Evolutionary conservation across 2,888 invertebrate genomes (phyloP), one percentile per base, ranked within the genome.

Genomic region (Embidobia sp.): DNA sequence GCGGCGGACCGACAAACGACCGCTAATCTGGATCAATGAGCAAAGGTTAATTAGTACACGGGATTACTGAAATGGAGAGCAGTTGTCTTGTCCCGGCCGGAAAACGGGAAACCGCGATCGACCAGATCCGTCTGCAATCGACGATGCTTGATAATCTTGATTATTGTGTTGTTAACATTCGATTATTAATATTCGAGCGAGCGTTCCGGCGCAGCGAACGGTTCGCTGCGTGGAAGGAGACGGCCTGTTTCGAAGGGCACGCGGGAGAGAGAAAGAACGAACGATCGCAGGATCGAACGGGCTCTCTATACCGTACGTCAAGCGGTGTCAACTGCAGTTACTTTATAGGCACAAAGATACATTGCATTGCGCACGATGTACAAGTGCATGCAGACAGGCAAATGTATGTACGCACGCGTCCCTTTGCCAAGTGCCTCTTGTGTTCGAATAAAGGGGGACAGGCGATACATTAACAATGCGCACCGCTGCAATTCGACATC

Each of bases 331-430:
- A 77, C 77, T 77, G 77, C 77, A 73, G 77, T 77, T 77, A 77
- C 77, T 77, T 73, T 73, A 77, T 69, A 77, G 72, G 72, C 77
- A 73, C 77, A 77, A 77, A 77, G 77, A 77, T 77, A 77, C 77
- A 78, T 73, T 74, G 73, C 73, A 64, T 70, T 69, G 73, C 49
- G 69, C 73, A 29, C 69, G 57, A 33, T 78, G 77, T 77, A 78
- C 77, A 78, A 78, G 77, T 74, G 73, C 74, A 74, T 70, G 69
- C 77, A 53, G 77, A 69, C 77, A 64, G 69, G 53, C 33, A 64
- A 74, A 78, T 78, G 73, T 74, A 78, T 78, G 74, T 74, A 70
- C 69, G 73, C 77, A 74, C 74, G 77, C 73, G 77, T 78, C 73
- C 77, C 78, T 74, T 74, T 64, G 70, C 74, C 74, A 66, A 78